These are phyloP conservation scores for Leptopilina syphax DNA, from an alignment of 2,888 invertebrate genomes.

Conservation along the genomic window DNA sequence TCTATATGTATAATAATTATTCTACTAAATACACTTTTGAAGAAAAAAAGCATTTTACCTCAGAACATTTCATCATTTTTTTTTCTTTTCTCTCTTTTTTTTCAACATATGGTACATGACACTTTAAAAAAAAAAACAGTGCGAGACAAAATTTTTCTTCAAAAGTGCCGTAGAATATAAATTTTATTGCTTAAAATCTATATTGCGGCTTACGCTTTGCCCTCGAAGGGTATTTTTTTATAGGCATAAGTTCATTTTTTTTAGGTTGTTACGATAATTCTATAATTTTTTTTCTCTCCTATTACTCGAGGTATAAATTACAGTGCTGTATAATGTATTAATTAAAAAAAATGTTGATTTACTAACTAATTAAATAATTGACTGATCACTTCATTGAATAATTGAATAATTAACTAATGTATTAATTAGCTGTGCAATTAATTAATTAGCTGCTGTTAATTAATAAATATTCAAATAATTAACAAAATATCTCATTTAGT, in stretches of 20 bases:
- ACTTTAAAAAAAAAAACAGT: not conserved
- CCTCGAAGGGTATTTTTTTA: conserved; percentile 54
- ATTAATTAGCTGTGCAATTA: too few species aligned
- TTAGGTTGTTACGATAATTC: conserved; percentile 50
- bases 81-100: conserved; percentile 37
- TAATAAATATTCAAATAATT: not conserved
- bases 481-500: not conserved
- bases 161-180: conserved; percentile 39
- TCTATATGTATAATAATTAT: conserved; percentile 57
- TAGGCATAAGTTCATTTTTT: conserved; percentile 51
- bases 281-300: conserved; percentile 54
- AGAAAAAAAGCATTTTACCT: conserved; percentile 33
- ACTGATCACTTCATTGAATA: not conserved
- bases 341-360: not conserved
- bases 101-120: conserved; percentile 44
- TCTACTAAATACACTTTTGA: conserved; percentile 24
- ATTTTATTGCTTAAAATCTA: conserved; percentile 74
- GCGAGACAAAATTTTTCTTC: conserved; percentile 6
- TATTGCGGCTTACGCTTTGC: conserved; percentile 68
- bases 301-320: conserved; percentile 17
- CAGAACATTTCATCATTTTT: conserved; percentile 20
- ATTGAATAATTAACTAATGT: not conserved
- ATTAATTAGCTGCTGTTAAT: not conserved
- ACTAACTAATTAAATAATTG: not conserved
- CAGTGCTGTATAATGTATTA: conserved; percentile 5